phyloP scores from a whole-genome alignment of 2,113 vertebrate species.

The Nicator chloris region DNA sequence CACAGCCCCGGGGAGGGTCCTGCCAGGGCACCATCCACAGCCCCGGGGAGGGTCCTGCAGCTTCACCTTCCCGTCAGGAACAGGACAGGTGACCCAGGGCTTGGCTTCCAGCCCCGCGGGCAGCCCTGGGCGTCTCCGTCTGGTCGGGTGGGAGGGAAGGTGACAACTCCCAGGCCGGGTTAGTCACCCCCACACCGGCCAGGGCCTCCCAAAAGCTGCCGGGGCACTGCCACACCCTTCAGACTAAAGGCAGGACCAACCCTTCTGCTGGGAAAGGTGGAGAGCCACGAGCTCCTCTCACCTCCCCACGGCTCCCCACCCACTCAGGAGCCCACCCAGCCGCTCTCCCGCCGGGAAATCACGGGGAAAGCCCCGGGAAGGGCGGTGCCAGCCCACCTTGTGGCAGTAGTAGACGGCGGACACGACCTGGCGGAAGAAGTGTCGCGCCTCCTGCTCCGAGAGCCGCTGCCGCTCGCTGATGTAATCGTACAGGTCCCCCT shows the following conservation, averaged over 20 bases:
- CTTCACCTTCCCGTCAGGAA: not conserved
- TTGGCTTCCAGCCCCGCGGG: not conserved
- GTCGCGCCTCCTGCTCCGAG: slow-evolving; percentile 81
- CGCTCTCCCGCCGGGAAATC: not conserved
- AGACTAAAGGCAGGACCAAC: not conserved
- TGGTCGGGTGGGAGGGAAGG: rapidly evolving
- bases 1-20: too few species aligned
- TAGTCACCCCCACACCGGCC: not conserved
- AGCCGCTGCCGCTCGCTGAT: slow-evolving; percentile 85
- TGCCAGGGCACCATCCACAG: too few species aligned
- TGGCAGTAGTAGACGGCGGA: slow-evolving; percentile 94
- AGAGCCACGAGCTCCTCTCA: not conserved
- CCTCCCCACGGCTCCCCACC: not conserved
- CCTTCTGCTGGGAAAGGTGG: not conserved
- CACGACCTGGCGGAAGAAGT: slow-evolving; percentile 94
- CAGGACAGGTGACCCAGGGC: not conserved
- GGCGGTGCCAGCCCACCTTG: slow-evolving; percentile 62
- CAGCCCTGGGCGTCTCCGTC: not conserved
- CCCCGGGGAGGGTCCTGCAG: not conserved
- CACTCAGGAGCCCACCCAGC: not conserved
- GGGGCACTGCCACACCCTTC: not conserved
- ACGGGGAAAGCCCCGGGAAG: not conserved
- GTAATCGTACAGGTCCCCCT: slow-evolving; percentile 92
- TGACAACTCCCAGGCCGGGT: not conserved
- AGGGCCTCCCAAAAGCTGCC: not conserved